phyloP scores from a whole-genome alignment of 2,113 vertebrate genomes.

The Erinaceus europaeus region DNA sequence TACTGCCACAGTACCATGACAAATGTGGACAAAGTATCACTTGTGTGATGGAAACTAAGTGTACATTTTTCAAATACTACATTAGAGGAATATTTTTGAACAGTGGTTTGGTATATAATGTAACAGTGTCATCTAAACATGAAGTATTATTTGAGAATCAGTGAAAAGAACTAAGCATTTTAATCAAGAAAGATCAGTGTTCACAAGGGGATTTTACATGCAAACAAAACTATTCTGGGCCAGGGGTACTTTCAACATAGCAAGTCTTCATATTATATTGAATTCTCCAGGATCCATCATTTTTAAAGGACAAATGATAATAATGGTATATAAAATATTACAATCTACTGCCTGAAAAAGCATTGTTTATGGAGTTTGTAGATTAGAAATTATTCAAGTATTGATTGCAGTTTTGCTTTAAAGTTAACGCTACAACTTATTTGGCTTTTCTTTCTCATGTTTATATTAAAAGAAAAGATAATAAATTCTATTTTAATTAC shows the following conservation, averaged over 20 bases:
- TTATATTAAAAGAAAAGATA: slow-evolving; percentile 89
- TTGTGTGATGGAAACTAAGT: no score
- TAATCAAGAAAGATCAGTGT: slow-evolving; percentile 53
- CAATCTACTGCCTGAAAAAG: slow-evolving; percentile 77
- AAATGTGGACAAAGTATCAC: neutral
- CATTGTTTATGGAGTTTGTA: slow-evolving; percentile 64
- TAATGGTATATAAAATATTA: slow-evolving; percentile 67
- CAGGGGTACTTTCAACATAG: slow-evolving; percentile 52
- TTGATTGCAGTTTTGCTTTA: slow-evolving; percentile 81
- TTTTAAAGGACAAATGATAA: slow-evolving; percentile 53
- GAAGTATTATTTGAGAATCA: slow-evolving; percentile 56
- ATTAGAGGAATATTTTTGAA: neutral
- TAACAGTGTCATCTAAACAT: slow-evolving; percentile 63
- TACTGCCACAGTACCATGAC: neutral
- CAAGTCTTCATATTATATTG: slow-evolving; percentile 54
- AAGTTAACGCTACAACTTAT: slow-evolving; percentile 84
- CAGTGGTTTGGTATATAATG: slow-evolving; percentile 20
- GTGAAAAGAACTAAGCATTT: neutral
- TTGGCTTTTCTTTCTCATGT: slow-evolving; percentile 87
- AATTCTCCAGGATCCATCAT: slow-evolving; percentile 51
- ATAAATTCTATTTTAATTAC: slow-evolving; percentile 92
- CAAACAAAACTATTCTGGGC: slow-evolving; percentile 47
- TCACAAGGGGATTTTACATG: slow-evolving; percentile 62
- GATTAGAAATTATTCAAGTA: slow-evolving; percentile 80
- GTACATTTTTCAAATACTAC: no score